Percentiles rank a stretch among this genome's conserved stretches.
Conservation (phyloP, 2,797 vertebrate species). For the Lacerta agilis region DNA sequence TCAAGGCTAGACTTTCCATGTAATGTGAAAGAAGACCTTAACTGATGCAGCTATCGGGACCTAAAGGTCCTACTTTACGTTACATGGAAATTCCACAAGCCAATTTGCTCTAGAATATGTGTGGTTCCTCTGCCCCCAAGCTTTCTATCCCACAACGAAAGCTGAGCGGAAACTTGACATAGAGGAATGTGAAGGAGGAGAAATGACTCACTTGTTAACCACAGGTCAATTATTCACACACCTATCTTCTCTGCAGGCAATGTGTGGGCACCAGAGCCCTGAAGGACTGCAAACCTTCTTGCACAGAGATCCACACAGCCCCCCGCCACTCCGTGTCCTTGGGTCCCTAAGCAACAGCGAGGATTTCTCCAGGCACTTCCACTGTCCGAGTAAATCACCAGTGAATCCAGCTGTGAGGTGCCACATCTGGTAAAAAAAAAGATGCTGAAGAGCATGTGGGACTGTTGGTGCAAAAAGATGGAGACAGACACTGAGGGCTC, state of each 20-base stretch:
- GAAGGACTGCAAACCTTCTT: slow-evolving; percentile 52
- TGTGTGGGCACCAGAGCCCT: slow-evolving; percentile 66
- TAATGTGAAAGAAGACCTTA: too few species aligned
- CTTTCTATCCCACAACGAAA: background rate
- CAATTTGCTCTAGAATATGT: background rate
- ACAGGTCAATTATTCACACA: background rate
- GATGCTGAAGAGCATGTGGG: background rate
- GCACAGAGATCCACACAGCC: slow-evolving; percentile 66
- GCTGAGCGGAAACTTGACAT: background rate
- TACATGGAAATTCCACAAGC: background rate
- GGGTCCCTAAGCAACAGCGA: slow-evolving; percentile 75
- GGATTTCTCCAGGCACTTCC: slow-evolving; percentile 74
- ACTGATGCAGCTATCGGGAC: too few species aligned
- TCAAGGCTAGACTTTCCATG: background rate
- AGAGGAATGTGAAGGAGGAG: too few species aligned
- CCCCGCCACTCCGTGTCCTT: slow-evolving; percentile 70
- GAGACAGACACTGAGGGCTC: slow-evolving; percentile 25
- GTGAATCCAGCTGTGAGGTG: slow-evolving; percentile 76
- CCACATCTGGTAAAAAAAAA: slow-evolving; percentile 69
- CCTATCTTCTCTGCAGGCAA: slow-evolving; percentile 63
- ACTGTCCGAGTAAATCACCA: slow-evolving; percentile 61
- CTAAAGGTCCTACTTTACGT: background rate
- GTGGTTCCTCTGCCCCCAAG: background rate
- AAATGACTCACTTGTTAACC: background rate
- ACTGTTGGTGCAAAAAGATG: background rate